A percentile compares a stretch with the other conserved stretches of the same genome.
These are phyloP conservation scores for Pocota personata DNA, from an alignment of 2,888 invertebrate genomes.

Conservation along the genomic window DNA sequence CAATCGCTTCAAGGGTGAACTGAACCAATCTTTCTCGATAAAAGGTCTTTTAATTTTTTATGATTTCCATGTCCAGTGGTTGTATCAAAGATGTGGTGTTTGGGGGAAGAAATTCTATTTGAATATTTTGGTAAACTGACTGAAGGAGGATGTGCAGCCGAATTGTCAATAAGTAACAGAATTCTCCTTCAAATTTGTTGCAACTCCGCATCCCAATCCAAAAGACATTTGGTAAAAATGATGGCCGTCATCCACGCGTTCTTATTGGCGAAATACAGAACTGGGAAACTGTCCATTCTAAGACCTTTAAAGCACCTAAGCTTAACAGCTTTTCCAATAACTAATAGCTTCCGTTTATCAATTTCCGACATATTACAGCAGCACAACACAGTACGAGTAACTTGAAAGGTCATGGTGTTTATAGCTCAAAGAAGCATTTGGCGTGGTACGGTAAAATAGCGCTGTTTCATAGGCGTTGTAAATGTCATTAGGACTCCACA, in stretches of 20 bases:
- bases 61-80: too few species aligned
- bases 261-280: conserved; percentile 1
- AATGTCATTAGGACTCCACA: conserved; percentile 2
- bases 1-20: too few species aligned
- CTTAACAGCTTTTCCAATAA: conserved; percentile 5
- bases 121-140: too few species aligned
- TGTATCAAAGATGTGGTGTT: too few species aligned
- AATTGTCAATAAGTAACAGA: not conserved
- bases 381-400: conserved; percentile 2
- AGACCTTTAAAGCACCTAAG: not conserved
- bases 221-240: not conserved
- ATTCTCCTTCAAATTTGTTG: not conserved
- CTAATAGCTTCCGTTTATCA: not conserved
- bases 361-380: not conserved
- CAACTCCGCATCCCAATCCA: too few species aligned
- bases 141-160: too few species aligned
- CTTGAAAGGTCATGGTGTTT: not conserved
- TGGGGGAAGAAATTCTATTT: too few species aligned
- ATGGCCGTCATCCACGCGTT: conserved; percentile 4
- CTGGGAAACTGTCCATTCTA: conserved; percentile 2
- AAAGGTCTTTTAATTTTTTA: too few species aligned
- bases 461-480: not conserved
- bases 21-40: too few species aligned
- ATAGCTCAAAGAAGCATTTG: not conserved
- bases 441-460: not conserved